Evolutionary conservation across 2,113 vertebrate species (phyloP).

Genomic region (Pteruthius melanotis): DNA sequence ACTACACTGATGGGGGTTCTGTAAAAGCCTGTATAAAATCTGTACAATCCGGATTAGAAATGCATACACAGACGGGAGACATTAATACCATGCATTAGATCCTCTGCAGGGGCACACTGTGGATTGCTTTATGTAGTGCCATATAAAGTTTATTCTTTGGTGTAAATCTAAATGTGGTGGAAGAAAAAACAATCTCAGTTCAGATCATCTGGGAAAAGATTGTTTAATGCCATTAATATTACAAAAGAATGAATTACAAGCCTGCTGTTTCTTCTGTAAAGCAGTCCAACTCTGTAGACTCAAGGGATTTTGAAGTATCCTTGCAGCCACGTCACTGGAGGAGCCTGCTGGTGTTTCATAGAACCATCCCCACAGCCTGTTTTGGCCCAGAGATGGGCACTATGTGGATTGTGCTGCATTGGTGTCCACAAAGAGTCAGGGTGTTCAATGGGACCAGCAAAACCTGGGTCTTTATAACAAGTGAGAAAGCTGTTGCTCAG

Average conservation of each 20-base stretch:
- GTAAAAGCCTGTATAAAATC: neutral
- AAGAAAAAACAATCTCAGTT: neutral
- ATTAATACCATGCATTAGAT: neutral
- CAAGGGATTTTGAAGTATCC: neutral
- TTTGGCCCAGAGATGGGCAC: neutral
- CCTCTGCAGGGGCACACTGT: neutral
- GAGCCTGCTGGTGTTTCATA: neutral
- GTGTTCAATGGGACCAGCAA: neutral
- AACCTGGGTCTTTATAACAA: neutral
- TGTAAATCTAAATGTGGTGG: neutral
- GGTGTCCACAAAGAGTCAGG: rapidly evolving
- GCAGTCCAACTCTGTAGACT: neutral
- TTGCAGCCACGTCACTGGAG: neutral
- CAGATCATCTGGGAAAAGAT: neutral
- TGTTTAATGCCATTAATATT: neutral
- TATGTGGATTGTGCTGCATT: rapidly evolving
- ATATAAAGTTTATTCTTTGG: neutral
- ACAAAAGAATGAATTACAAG: neutral
- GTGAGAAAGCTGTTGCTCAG: neutral
- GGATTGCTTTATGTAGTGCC: neutral
- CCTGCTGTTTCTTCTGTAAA: neutral
- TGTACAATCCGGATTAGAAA: neutral
- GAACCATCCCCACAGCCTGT: neutral
- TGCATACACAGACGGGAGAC: neutral
- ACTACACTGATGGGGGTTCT: neutral